Evolutionary conservation across 1,140 invertebrate genomes (phyloP).

Genomic region (Cardiocondyla obscurior): DNA sequence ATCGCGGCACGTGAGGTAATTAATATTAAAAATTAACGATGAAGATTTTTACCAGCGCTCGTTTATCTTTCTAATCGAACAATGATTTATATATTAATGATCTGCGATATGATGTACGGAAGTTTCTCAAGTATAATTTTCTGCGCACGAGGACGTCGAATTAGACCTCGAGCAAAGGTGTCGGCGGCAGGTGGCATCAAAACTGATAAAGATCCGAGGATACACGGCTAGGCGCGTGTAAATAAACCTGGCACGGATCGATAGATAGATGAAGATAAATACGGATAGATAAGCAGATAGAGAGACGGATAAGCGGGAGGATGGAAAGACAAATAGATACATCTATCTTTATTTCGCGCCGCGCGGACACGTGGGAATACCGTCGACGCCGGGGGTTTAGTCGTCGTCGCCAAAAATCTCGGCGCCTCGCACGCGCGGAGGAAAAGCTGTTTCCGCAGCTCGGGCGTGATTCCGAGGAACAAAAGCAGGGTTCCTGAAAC

Average conservation of each 20-base stretch:
- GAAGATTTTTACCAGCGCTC: neutral
- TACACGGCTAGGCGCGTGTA: conserved; percentile 14
- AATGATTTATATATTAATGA: neutral
- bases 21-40: neutral
- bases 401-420: conserved; percentile 39
- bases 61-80: too few relatives aligned
- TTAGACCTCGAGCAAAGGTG: neutral
- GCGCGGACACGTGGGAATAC: conserved; percentile 44
- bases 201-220: conserved; percentile 32
- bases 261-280: conserved; percentile 55
- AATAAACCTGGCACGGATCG: conserved; percentile 34
- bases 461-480: neutral
- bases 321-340: conserved; percentile 56
- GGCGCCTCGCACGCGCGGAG: neutral
- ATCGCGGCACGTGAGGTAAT: neutral
- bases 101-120: neutral
- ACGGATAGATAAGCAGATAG: conserved; percentile 49
- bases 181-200: conserved; percentile 11
- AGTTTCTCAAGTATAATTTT: neutral
- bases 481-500: neutral
- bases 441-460: neutral
- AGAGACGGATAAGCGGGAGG: conserved; percentile 38
- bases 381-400: conserved; percentile 18
- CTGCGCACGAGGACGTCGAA: neutral
- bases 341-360: conserved; percentile 50